Percentiles rank a stretch among this genome's conserved stretches.
These are phyloP conservation scores for Heliconius hortense DNA, from an alignment of 2,888 invertebrate genomes.

Conservation along the genomic window DNA sequence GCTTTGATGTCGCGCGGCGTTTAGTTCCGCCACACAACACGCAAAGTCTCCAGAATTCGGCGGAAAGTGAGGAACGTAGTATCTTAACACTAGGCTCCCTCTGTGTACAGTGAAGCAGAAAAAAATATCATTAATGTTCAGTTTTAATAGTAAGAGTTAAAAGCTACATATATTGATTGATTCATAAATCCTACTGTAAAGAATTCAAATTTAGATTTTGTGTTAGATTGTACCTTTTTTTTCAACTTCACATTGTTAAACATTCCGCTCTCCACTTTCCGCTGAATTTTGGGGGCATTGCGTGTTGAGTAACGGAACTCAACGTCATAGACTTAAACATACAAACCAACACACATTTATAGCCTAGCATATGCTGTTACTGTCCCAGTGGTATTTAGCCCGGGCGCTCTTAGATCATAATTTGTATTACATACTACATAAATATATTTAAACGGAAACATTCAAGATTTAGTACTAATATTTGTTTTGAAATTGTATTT, in stretches of 20 bases:
- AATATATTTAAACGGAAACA: slow-evolving; percentile 15
- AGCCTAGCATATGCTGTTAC: background rate
- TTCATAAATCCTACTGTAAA: background rate
- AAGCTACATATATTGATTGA: background rate
- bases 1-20: background rate
- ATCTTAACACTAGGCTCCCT: too few species aligned
- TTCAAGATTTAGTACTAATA: background rate
- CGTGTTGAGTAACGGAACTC: too few species aligned
- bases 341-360: slow-evolving; percentile 11
- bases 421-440: background rate
- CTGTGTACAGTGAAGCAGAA: too few species aligned
- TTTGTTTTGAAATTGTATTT: background rate
- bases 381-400: slow-evolving; percentile 8
- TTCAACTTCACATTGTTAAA: too few species aligned
- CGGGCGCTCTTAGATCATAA: slow-evolving; percentile 5
- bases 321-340: background rate
- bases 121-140: background rate
- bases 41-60: too few species aligned
- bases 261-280: too few species aligned
- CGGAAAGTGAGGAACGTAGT: too few species aligned
- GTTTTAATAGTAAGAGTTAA: background rate
- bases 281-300: too few species aligned
- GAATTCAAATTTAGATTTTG: background rate
- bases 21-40: background rate
- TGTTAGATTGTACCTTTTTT: background rate